These are phyloP conservation scores for Mesorhabditis spiculigera DNA, from an alignment of 2,888 invertebrate species.

Conservation along the genomic window DNA sequence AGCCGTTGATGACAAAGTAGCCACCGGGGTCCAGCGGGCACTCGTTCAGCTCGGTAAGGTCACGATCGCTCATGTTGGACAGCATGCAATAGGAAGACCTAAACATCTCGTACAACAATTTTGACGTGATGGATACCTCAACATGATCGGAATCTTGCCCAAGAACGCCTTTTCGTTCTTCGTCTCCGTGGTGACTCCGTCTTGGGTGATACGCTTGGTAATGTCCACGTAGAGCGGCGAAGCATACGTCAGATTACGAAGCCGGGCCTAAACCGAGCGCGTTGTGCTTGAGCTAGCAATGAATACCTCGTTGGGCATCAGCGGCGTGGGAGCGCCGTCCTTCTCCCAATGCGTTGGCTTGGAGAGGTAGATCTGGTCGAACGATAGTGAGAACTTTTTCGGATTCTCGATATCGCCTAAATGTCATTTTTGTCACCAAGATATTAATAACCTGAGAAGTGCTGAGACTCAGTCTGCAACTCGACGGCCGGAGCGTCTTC, in stretches of 20 bases:
- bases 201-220: slow-evolving; percentile 74
- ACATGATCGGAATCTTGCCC: slow-evolving; percentile 96
- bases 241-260: slow-evolving; percentile 83
- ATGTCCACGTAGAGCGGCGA: slow-evolving; percentile 98
- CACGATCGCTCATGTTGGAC: slow-evolving; percentile 91
- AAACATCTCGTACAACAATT: slow-evolving; percentile 14
- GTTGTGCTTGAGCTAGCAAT: not conserved
- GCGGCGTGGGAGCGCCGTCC: slow-evolving; percentile 95
- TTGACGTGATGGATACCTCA: slow-evolving; percentile 60
- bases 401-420: slow-evolving; percentile 60
- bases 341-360: slow-evolving; percentile 99
- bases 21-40: slow-evolving; percentile 97
- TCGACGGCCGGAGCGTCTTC: slow-evolving; percentile 98
- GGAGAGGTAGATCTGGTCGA: slow-evolving; percentile 96
- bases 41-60: slow-evolving; percentile 97
- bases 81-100: slow-evolving; percentile 93
- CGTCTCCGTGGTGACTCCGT: slow-evolving; percentile 75
- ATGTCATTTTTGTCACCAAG: slow-evolving; percentile 8
- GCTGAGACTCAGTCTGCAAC: slow-evolving; percentile 89
- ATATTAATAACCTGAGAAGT: slow-evolving; percentile 75
- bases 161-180: slow-evolving; percentile 73
- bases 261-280: slow-evolving; percentile 69
- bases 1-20: slow-evolving; percentile 98
- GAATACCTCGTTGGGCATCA: slow-evolving; percentile 93
- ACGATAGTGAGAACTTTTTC: slow-evolving; percentile 86